Conservation (phyloP, 2,113 vertebrate species). For the Chamaea fasciata region DNA sequence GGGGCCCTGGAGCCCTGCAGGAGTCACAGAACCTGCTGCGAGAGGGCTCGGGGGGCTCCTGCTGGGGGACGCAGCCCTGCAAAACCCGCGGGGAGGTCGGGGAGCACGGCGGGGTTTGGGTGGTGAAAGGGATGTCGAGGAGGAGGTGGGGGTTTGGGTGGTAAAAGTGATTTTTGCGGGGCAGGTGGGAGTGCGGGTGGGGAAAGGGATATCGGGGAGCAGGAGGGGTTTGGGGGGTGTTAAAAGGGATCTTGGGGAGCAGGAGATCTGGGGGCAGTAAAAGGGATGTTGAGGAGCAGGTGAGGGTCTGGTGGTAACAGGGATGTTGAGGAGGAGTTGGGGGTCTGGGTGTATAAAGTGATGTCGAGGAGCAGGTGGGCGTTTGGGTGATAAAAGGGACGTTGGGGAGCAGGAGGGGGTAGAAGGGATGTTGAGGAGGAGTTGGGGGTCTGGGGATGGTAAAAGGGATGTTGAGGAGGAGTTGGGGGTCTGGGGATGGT, state of each 20-base stretch:
- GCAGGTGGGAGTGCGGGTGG: no score
- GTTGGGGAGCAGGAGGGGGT: no score
- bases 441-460: no score
- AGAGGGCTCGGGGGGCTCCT: background rate
- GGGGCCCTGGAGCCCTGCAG: background rate
- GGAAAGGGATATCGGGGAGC: no score
- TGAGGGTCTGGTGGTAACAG: background rate
- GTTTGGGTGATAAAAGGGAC: no score
- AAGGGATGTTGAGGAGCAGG: no score
- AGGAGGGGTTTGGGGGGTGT: no score
- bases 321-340: background rate
- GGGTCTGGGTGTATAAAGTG: no score
- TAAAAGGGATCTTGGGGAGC: background rate
- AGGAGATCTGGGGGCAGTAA: background rate
- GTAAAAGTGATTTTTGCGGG: no score
- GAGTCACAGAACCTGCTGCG: background rate
- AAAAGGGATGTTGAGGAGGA: background rate
- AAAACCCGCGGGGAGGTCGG: accelerated
- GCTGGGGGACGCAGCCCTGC: background rate
- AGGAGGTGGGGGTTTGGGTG: background rate
- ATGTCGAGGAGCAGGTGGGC: no score
- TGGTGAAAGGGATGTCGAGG: background rate
- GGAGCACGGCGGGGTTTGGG: background rate
- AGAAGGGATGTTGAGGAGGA: no score
- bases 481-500: accelerated